Percentiles rank a stretch among this genome's conserved stretches.
Conservation (phyloP, 1,140 invertebrate species). For the Rhagoletis pomonella region DNA sequence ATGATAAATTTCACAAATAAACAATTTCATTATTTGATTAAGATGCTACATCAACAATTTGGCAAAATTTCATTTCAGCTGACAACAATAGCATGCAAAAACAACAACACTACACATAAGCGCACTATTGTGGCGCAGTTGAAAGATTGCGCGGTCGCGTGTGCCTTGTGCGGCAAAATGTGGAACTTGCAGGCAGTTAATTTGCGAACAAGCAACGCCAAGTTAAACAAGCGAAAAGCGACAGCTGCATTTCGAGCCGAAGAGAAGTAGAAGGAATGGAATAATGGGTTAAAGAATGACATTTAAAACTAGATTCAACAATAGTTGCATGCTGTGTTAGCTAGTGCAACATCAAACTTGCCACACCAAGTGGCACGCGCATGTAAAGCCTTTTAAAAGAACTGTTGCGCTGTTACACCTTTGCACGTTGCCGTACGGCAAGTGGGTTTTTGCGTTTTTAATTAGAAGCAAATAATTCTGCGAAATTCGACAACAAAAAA, state of each 20-base stretch:
- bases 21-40: constrained; percentile 55
- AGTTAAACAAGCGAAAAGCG: constrained; percentile 11
- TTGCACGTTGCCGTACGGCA: constrained; percentile 23
- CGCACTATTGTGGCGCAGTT: neutral
- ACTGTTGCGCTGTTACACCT: neutral
- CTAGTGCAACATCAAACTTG: constrained; percentile 11
- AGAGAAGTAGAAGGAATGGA: neutral
- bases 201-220: constrained; percentile 38
- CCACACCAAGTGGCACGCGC: neutral
- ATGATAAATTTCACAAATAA: constrained; percentile 47
- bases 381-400: neutral
- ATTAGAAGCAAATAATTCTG: constrained; percentile 43
- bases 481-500: neutral
- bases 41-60: constrained; percentile 49
- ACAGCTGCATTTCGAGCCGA: neutral
- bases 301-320: neutral
- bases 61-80: constrained; percentile 47
- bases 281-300: neutral
- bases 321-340: constrained; percentile 26
- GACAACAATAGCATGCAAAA: neutral
- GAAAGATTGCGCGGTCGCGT: constrained; percentile 29
- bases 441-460: constrained; percentile 40
- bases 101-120: neutral
- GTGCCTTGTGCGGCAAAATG: constrained; percentile 26
- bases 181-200: constrained; percentile 37